A percentile compares a stretch with the other conserved stretches of the same genome.
Conservation (phyloP, 2,888 invertebrate species). For the Volucella inflata region DNA sequence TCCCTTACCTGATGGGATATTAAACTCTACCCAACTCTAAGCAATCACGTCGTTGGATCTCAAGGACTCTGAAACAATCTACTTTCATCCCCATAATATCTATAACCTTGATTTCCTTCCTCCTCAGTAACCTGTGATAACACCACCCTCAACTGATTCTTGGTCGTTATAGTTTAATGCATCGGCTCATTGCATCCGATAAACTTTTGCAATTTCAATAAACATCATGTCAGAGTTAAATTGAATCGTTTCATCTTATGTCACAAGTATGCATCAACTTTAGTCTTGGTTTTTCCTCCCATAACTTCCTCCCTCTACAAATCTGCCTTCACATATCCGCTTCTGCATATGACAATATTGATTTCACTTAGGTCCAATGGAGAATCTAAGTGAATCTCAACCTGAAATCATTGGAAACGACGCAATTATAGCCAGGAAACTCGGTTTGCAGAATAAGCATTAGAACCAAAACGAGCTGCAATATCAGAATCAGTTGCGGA, state of each 20-base stretch:
- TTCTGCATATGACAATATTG: constrained; percentile 43
- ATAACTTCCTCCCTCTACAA: background rate
- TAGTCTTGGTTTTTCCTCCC: constrained; percentile 28
- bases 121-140: constrained; percentile 40
- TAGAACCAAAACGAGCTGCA: background rate
- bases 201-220: constrained; percentile 74
- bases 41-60: constrained; percentile 7
- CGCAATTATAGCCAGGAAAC: constrained; percentile 60
- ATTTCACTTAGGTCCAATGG: constrained; percentile 47
- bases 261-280: constrained; percentile 34
- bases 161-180: constrained; percentile 47
- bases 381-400: background rate
- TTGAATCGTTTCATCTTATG: constrained; percentile 62
- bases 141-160: constrained; percentile 3
- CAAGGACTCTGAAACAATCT: constrained; percentile 19
- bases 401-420: constrained; percentile 56
- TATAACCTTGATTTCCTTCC: constrained; percentile 47
- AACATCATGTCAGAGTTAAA: constrained; percentile 70
- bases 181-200: constrained; percentile 56
- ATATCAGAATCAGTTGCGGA: background rate
- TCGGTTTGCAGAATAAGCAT: constrained; percentile 26
- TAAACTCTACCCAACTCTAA: background rate
- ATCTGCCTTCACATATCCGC: background rate
- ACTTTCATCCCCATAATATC: constrained; percentile 31
- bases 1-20: constrained; percentile 3